These are phyloP conservation scores for Zaprionus ghesquierei DNA, from an alignment of 1,140 invertebrate genomes.

Conservation along the genomic window DNA sequence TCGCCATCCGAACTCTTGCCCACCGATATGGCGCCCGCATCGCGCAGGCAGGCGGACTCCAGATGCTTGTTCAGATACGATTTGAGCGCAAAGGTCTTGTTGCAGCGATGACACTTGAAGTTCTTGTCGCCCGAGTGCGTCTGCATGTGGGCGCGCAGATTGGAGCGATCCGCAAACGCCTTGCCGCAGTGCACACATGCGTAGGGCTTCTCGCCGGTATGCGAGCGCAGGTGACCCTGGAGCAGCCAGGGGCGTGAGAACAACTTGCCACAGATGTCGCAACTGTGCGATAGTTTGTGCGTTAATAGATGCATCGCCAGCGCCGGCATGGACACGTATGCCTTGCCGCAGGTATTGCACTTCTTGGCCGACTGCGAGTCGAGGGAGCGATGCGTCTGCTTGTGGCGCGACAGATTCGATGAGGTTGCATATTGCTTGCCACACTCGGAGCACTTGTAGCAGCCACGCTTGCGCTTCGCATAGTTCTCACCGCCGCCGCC, in stretches of 20 bases:
- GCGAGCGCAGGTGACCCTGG: conserved; percentile 90
- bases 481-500: conserved; percentile 85
- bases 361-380: conserved; percentile 96
- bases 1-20: conserved; percentile 38
- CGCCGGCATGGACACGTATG: conserved; percentile 98
- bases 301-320: conserved; percentile 98
- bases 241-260: conserved; percentile 97
- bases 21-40: conserved; percentile 47
- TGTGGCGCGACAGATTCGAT: conserved; percentile 97
- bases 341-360: conserved; percentile 96
- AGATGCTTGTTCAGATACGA: conserved; percentile 98
- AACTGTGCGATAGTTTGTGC: conserved; percentile 94
- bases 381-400: conserved; percentile 97
- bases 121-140: conserved; percentile 96
- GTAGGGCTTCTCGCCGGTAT: conserved; percentile 88
- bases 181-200: conserved; percentile 86
- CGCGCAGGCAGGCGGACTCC: conserved; percentile 92
- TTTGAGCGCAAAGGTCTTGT: conserved; percentile 97
- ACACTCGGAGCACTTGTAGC: conserved; percentile 97
- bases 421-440: conserved; percentile 98
- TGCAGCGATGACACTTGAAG: conserved; percentile 93
- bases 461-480: conserved; percentile 84
- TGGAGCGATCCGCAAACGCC: conserved; percentile 89
- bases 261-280: conserved; percentile 95
- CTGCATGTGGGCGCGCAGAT: conserved; percentile 96